A percentile compares a stretch with the other conserved stretches of the same genome.
Conservation (phyloP, 2,113 vertebrate species). For the Bombycilla garrulus region DNA sequence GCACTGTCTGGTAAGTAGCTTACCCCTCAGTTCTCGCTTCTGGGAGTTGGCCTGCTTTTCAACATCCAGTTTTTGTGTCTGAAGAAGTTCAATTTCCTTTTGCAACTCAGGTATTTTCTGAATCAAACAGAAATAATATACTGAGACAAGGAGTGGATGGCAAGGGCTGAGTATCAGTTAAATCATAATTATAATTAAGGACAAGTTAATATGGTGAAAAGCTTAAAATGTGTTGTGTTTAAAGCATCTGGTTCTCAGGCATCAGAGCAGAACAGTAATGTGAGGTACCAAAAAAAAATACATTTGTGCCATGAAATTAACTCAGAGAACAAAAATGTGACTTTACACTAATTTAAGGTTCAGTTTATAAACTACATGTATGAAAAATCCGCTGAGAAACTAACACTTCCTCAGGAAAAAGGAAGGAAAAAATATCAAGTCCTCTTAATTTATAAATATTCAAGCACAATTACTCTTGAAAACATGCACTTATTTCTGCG, state of each 20-base stretch:
- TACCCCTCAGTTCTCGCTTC: slow-evolving; percentile 87
- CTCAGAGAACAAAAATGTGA: neutral
- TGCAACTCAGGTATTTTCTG: slow-evolving; percentile 88
- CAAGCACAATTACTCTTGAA: neutral
- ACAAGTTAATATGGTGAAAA: neutral
- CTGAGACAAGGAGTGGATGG: neutral
- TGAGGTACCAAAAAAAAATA: neutral
- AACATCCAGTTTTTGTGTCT: slow-evolving; percentile 80
- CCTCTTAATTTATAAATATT: neutral
- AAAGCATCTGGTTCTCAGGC: neutral
- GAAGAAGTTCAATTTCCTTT: slow-evolving; percentile 86
- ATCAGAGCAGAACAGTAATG: neutral
- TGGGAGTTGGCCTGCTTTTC: slow-evolving; percentile 85
- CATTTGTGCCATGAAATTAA: neutral
- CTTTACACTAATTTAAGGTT: neutral
- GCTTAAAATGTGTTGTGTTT: neutral
- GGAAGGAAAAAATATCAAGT: neutral
- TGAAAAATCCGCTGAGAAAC: neutral
- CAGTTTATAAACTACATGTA: neutral
- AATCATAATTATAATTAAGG: neutral
- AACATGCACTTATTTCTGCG: fast-evolving
- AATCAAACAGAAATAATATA: neutral
- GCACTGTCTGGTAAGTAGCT: neutral
- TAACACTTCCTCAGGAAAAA: neutral
- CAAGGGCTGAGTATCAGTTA: neutral